Conservation (phyloP, 2,113 vertebrate genomes). For the Osmerus eperlanus region DNA sequence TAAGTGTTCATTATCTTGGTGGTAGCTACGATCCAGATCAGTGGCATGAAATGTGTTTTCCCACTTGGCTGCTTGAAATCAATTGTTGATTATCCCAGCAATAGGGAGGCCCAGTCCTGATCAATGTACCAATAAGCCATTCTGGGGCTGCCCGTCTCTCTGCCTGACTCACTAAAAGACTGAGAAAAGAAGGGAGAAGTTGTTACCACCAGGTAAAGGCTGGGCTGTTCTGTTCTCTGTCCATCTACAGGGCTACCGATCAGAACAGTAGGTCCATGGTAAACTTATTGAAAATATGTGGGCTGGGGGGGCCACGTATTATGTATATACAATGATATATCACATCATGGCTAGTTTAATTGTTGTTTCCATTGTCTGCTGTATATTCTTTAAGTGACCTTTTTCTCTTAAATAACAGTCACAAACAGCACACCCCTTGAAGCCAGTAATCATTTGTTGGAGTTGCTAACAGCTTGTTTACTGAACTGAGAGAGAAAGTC, state of each 20-base stretch:
- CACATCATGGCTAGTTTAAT: no score
- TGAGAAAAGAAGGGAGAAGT: no score
- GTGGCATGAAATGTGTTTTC: slow-evolving; percentile 48
- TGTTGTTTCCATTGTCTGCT: no score
- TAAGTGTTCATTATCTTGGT: slow-evolving; percentile 11
- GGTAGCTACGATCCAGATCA: slow-evolving; percentile 7
- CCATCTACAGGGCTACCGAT: no score
- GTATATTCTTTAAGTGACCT: no score
- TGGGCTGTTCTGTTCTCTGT: no score
- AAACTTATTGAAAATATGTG: no score
- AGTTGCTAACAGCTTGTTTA: neutral
- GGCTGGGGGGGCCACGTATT: no score
- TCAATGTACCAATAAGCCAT: slow-evolving; percentile 50
- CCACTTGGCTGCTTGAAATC: slow-evolving; percentile 56
- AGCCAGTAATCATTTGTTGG: neutral
- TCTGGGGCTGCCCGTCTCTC: slow-evolving; percentile 19
- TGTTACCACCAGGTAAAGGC: no score
- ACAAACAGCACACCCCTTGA: neutral
- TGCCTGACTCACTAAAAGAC: slow-evolving; percentile 6
- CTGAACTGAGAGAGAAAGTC: neutral
- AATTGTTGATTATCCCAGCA: slow-evolving; percentile 64
- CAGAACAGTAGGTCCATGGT: no score
- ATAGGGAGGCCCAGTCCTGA: slow-evolving; percentile 48
- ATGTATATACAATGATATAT: no score
- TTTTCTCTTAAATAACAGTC: neutral